Evolutionary conservation across 2,888 invertebrate species (phyloP), one percentile per base, ranked within the genome.

Genomic region (Mythimna impura): DNA sequence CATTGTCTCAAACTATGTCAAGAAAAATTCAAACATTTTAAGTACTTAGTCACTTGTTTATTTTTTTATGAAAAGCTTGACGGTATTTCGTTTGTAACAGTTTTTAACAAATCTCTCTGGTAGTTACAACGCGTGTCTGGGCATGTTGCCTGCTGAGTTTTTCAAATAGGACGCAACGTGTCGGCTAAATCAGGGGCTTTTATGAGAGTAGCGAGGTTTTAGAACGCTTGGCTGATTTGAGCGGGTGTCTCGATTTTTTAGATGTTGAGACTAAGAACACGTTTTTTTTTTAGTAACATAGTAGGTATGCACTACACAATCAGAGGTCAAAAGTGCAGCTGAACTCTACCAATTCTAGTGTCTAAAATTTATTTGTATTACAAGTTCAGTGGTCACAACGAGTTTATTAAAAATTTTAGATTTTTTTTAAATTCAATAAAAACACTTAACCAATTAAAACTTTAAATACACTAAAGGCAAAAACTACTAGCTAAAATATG

Each of bases 141-240:
- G 54, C 62, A 62, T n/a, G 73, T 81, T 84, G 81, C 82, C 79
- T 81, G 81, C 63, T 55, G 63, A 68, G 81, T 76, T 69, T 82
- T 64, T 71, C 72, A 70, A 83, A 83, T 73, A 73, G 65, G 50
- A 58, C 20, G 22, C 57, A 71, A 83, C 76, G 71, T 71, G 74
- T 65, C 25, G 50, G 40, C 52, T 78, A 61, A 73, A 82, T 61
- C n/a, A 43, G n/a, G 20, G 20, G 34, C 20, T 40, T 25, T 40
- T 58, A 64, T 64, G 8, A 69, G 66, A 77, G 54, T 54, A 34
- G 34, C 0, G 4, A 20, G 36, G 25, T 57, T 78, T 68, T 65
- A 57, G 9, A 43, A 50, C 47, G 65, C 25, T 64, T 54, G 55
- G 10, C 3, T 66, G 55, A 54, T 70, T 76, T 63, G 22, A 52